Evolutionary conservation across 2,797 vertebrate species (phyloP).

Genomic region (Xiphorhynchus erythropygius): DNA sequence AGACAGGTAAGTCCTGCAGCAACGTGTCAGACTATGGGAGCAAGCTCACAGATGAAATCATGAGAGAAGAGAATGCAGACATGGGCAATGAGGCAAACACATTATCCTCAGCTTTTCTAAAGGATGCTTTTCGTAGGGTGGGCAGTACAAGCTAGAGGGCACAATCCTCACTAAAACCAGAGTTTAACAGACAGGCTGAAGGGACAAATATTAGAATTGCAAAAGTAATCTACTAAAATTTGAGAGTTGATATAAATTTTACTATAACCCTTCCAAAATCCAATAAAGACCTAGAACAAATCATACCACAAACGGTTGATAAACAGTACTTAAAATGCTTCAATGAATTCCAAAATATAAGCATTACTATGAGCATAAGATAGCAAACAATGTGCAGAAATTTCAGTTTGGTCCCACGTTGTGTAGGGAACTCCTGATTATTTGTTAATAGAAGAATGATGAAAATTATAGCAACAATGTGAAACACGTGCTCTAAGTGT

Average conservation of each 20-base stretch:
- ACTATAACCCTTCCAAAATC: neutral
- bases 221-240: neutral
- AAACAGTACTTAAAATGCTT: neutral
- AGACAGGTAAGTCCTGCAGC: neutral
- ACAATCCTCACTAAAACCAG: neutral
- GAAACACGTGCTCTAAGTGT: neutral
- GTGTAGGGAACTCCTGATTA: neutral
- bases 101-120: neutral
- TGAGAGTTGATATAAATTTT: neutral
- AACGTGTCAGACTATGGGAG: neutral
- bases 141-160: neutral
- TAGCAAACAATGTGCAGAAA: neutral
- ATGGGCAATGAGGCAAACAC: neutral
- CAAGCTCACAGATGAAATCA: neutral
- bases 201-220: neutral
- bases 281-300: neutral
- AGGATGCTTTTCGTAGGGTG: accelerated
- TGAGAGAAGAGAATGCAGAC: neutral
- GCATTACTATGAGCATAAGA: neutral
- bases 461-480: neutral
- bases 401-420: neutral
- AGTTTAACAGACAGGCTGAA: neutral
- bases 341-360: neutral
- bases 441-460: neutral
- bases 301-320: neutral